phyloP scores from a whole-genome alignment of 1,140 invertebrate genomes.

The Drosophila serrata region DNA sequence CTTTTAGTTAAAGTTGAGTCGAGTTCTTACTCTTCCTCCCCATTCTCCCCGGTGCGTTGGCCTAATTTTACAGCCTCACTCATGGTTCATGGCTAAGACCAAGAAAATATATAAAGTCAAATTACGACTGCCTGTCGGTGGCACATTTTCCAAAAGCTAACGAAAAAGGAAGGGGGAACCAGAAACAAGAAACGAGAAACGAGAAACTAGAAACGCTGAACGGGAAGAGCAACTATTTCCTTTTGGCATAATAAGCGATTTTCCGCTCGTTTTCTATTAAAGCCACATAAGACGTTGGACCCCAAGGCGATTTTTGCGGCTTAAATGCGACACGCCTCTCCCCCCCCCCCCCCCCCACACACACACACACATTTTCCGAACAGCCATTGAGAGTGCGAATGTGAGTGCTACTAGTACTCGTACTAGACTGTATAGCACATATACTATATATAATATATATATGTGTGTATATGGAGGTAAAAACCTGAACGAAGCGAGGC shows the following conservation, averaged over 20 bases:
- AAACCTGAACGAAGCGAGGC: slow-evolving; percentile 48
- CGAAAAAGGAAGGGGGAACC: not conserved
- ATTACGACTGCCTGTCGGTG: slow-evolving; percentile 47
- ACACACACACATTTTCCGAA: slow-evolving; percentile 21
- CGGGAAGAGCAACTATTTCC: slow-evolving; percentile 48
- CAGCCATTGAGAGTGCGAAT: slow-evolving; percentile 37
- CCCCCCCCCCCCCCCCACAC: slow-evolving; percentile 7
- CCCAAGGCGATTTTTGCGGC: slow-evolving; percentile 72
- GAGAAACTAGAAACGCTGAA: slow-evolving; percentile 13
- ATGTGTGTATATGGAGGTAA: slow-evolving; percentile 34
- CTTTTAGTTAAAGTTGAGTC: not conserved
- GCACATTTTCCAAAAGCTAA: slow-evolving; percentile 22
- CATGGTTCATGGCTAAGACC: slow-evolving; percentile 28
- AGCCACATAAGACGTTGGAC: slow-evolving; percentile 72
- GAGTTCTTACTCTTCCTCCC: no score
- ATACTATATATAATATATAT: slow-evolving; percentile 1
- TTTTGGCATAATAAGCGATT: slow-evolving; percentile 74
- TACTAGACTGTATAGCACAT: slow-evolving; percentile 17
- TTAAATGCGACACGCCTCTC: slow-evolving; percentile 75
- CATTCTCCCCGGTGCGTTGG: slow-evolving; percentile 11
- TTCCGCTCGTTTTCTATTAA: slow-evolving; percentile 80
- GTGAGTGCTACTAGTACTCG: slow-evolving; percentile 4
- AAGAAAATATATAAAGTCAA: slow-evolving; percentile 45
- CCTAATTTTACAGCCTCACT: slow-evolving; percentile 26
- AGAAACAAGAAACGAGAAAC: slow-evolving; percentile 26